Base-by-base conservation (phyloP, 1,140 invertebrate species). In the Aphelenchoides besseyi region DNA sequence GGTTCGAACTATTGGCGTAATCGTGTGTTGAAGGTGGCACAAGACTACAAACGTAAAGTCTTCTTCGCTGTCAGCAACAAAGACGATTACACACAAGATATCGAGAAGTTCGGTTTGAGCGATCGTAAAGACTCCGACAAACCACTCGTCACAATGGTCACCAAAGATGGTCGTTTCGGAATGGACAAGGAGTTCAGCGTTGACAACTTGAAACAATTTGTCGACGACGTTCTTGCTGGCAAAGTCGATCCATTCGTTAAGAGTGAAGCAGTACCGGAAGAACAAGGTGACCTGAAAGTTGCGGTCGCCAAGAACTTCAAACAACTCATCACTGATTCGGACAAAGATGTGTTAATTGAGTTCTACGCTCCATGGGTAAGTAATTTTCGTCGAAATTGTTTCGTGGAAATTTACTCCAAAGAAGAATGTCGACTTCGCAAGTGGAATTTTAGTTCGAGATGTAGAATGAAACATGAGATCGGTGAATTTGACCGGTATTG, bases 1-100 rank as follows among this genome's bases (percentile, higher is more conserved):
- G 92, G 94, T 48, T 98, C 95, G n/a, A 98, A 98, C 86, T 98
- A 99, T 87, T 98, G 95, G 94, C 90, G 96, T 80, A 99, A 99
- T 87, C 90, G 94, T 75, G 90, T 97, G 33, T 87, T 96, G 69
- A 97, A 97, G 88, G 93, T 97, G 52, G 95, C 93, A 69, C 91
- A 95, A 84, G 90, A 92, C 66, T 91, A 91, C 85, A 88, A 88
- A 52, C 88, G 89, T 2, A 89, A 91, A 61, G 89, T 92, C 3
- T 91, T 87, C 67, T 98, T 97, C 87, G 94, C 93, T 2, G 88
- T 98, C 69, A 91, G 92, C 81, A 90, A 92, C 81, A 93, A 92
- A 82, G 91, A 94, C 80, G 92, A 95, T 74, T 96, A 95, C 89
- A 91, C 92, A 74, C 90, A 93, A 66, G 87, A 88, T 77, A 76